Percentiles rank a stretch among this genome's conserved stretches.
Conservation (phyloP, 2,888 invertebrate species). For the Phengaris alcon region DNA sequence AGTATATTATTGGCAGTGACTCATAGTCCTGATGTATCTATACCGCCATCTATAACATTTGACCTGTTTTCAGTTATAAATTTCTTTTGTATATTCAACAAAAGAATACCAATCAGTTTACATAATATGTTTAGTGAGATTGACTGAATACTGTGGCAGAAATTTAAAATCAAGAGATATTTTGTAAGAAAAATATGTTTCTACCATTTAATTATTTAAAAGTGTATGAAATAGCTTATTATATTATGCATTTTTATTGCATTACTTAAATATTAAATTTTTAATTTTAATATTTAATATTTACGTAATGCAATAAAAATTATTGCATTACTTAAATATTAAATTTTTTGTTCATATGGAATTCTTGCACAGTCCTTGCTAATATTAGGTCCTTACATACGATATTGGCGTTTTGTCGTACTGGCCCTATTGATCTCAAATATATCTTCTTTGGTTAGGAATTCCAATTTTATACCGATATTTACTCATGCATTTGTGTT, state of each 20-base stretch:
- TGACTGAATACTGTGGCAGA: not conserved
- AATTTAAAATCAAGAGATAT: not conserved
- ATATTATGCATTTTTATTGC: not conserved
- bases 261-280: not conserved
- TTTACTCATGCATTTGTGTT: too few relatives aligned
- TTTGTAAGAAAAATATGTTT: conserved; percentile 3
- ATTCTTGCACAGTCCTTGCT: too few relatives aligned
- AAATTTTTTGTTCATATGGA: too few relatives aligned
- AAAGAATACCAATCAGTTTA: conserved; percentile 25
- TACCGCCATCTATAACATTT: conserved; percentile 31
- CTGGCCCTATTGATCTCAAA: too few relatives aligned
- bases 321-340: not conserved
- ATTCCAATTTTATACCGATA: too few relatives aligned
- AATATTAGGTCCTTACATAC: too few relatives aligned
- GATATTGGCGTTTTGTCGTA: too few relatives aligned
- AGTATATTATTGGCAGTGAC: conserved; percentile 33
- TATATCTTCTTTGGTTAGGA: too few relatives aligned
- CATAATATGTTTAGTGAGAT: not conserved
- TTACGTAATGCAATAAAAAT: too few relatives aligned
- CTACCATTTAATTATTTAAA: not conserved
- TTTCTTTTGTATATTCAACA: conserved; percentile 30
- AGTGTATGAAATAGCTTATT: not conserved
- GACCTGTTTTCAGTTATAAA: conserved; percentile 35
- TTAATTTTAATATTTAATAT: too few relatives aligned
- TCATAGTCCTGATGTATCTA: conserved; percentile 35